These are phyloP conservation scores for Atrichornis clamosus DNA, from an alignment of 2,113 vertebrate species.

Conservation along the genomic window DNA sequence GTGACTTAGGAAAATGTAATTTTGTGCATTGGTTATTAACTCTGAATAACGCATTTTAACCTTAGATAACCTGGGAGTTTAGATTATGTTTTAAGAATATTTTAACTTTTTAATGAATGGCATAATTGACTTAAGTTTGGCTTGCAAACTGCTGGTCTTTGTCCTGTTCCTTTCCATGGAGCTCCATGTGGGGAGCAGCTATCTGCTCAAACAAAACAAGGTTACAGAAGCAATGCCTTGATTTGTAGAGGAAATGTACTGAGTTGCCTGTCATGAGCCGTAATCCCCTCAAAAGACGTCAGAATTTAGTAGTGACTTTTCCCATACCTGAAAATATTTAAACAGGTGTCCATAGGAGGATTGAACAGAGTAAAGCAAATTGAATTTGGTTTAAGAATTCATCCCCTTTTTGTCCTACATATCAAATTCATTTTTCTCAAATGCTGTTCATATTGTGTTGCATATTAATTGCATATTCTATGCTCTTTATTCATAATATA, in stretches of 20 bases:
- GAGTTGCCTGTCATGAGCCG: background rate
- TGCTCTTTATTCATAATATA: conserved; percentile 63
- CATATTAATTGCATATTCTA: conserved; percentile 52
- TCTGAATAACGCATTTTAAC: background rate
- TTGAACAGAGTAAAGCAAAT: conserved; percentile 17
- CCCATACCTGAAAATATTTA: background rate
- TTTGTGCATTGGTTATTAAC: background rate
- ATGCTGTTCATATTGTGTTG: conserved; percentile 51
- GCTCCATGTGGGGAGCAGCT: background rate
- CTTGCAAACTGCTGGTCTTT: background rate
- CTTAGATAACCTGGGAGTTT: background rate
- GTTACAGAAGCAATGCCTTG: background rate
- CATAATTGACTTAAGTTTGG: background rate
- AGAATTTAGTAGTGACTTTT: background rate
- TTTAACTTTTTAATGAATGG: background rate
- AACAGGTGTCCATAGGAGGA: background rate
- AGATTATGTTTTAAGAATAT: background rate
- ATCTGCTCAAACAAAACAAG: background rate
- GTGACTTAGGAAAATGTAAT: background rate
- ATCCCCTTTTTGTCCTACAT: conserved; percentile 45
- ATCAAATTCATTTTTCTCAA: conserved; percentile 53
- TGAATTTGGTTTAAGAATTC: conserved; percentile 50
- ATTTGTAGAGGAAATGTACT: background rate
- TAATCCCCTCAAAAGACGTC: background rate
- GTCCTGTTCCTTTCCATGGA: background rate